These are phyloP conservation scores for Temnopleurus reevesii DNA, from an alignment of 53 echinoderm and acorn worm genomes.

Conservation along the genomic window DNA sequence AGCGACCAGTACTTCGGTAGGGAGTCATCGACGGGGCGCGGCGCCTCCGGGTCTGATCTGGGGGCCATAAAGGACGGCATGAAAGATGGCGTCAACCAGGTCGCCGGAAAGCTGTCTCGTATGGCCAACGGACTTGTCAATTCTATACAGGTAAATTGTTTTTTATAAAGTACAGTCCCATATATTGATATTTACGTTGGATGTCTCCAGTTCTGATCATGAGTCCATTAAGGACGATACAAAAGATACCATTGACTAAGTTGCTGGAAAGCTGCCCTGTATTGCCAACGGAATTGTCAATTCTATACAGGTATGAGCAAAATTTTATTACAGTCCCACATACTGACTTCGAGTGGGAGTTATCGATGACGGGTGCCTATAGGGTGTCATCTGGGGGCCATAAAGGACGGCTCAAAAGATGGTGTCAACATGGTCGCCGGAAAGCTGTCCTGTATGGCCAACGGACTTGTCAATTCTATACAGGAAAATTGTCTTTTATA, in stretches of 20 bases:
- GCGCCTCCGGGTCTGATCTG: conserved; percentile 67
- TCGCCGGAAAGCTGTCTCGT: conserved; percentile 91
- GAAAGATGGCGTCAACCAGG: conserved; percentile 94
- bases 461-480: conserved; percentile 89
- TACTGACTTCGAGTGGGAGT: too few species aligned
- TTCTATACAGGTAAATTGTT: conserved; percentile 99
- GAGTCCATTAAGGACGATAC: conserved; percentile 85
- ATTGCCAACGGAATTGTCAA: conserved; percentile 83
- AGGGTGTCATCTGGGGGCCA: conserved; percentile 78
- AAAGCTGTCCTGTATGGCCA: conserved; percentile 87
- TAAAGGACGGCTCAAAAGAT: conserved; percentile 97
- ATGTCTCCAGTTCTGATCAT: conserved; percentile 60
- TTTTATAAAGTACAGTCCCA: too few species aligned
- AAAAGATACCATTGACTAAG: conserved; percentile 85
- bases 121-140: conserved; percentile 89
- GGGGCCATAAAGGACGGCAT: conserved; percentile 95
- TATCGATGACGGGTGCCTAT: not conserved
- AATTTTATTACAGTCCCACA: too few species aligned
- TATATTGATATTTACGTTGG: too few species aligned
- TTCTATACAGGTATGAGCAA: conserved; percentile 98
- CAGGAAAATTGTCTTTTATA: too few species aligned
- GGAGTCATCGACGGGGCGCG: not conserved
- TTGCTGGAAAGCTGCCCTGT: conserved; percentile 82
- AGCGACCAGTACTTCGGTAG: conserved; percentile 83
- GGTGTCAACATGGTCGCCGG: conserved; percentile 95